These are phyloP conservation scores for Diacarnus erythraeanus DNA, from an alignment of 37 sponge, comb jelly and placozoan species.

Conservation along the genomic window DNA sequence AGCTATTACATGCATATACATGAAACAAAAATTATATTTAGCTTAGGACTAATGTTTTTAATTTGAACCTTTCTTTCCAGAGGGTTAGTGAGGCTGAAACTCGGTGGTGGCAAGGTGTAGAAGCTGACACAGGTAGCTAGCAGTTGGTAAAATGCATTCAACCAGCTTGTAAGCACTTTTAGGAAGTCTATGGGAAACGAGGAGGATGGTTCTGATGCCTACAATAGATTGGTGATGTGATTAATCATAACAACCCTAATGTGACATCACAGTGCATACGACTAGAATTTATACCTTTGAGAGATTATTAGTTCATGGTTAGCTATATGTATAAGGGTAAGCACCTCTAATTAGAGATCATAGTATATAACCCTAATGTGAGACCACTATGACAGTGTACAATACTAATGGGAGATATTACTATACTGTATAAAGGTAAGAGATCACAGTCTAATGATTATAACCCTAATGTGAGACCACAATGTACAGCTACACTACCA, in stretches of 20 bases:
- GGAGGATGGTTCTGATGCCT: conserved; percentile 44
- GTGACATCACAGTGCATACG: no score
- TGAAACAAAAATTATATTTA: background rate
- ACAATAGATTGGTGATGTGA: no score
- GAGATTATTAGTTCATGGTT: no score
- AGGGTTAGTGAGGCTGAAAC: background rate
- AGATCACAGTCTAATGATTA: no score
- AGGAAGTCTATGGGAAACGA: conserved; percentile 39
- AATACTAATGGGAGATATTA: no score
- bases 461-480: background rate
- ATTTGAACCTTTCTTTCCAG: conserved; percentile 39
- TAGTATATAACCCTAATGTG: no score
- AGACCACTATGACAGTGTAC: no score
- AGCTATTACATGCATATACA: conserved; percentile 32
- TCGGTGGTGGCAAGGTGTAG: conserved; percentile 28
- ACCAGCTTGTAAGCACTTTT: conserved; percentile 11
- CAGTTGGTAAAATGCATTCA: conserved; percentile 43
- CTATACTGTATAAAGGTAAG: no score
- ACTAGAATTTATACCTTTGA: no score
- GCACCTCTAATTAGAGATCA: no score
- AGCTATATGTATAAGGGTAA: no score
- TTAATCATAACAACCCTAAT: no score
- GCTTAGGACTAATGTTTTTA: background rate
- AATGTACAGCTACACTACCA: background rate
- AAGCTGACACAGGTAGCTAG: conserved; percentile 55